Evolutionary conservation across 2,113 vertebrate species (phyloP), one percentile per base, ranked within the genome.

Genomic region (Stigmatopora argus): DNA sequence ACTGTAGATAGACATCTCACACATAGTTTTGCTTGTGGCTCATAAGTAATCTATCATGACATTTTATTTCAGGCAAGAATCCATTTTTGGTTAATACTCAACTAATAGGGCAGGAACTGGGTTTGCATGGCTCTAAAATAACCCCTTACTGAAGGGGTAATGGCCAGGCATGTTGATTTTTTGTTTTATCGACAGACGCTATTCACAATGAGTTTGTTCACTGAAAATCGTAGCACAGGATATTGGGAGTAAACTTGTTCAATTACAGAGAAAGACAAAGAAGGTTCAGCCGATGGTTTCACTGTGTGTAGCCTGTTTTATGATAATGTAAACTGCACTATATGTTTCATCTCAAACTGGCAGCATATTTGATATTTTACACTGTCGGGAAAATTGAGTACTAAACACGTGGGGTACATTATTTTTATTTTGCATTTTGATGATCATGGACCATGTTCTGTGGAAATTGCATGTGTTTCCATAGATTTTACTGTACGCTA

Each of bases 51-150:
- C 89, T 90, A 78, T 87, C 75, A 69, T 89, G 87, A 91, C 88
- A 88, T 91, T 92, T 92, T 83, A 89, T 86, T 86, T 84, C 77
- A 84, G 83, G 72, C 72, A 77, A 89, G 87, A 88, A 90, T 89
- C 86, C 80, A 88, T 91, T 83, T 82, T 78, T 71, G 61, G 80
- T 84, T 89, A 88, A 91, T 89, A 85, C 80, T 79, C 35, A 19
- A 35, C 78, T 84, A 89, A 87, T 87, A 88, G 73, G 68, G 77
- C 83, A 67, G 73, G 78, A 72, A 62, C 65, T 84, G 87, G 75
- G 87, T 88, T 85, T 85, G 78, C 76, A 71, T 78, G 67, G 64
- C 76, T 77, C 41, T 73, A 73, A 76, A 79, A 85, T 69, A 65
- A 62, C 26, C 21, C 9, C 51, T 74, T 79, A 79, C 56, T 69